Evolutionary conservation across 2,888 invertebrate species (phyloP), one percentile per base, ranked within the genome.

Genomic region (Drosophila nr. fundita): DNA sequence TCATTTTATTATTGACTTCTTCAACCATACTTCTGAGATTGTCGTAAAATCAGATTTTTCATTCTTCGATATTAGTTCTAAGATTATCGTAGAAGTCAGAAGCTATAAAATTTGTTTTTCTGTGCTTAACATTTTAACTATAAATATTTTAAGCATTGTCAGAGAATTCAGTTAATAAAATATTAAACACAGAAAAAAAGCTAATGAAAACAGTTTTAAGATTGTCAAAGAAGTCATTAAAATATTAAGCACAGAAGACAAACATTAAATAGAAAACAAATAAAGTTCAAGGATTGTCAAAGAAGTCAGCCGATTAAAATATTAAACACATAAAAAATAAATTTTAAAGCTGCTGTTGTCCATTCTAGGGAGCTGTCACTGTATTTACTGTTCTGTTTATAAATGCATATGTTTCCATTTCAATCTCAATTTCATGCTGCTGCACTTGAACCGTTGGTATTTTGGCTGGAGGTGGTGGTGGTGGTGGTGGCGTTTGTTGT

Each of bases 361-460:
- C 38, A 1, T 18, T 55, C 5, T 55, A 29, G n/a, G 55, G 15
- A 38, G 55, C 27, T 7, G 13, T 55, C 8, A n/a, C 55, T 55
- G 55, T 55, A 38, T n/a, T 5, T 34, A 34, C 11, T 8, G 7
- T 7, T 38, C 36, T 55, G 27, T n/a, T 13, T 36, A 4, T 18
- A 34, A 8, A 55, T 40, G 13, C n/a, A 55, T 29, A 21, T 57
- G 4, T 36, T 34, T 13, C 18, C 7, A 11, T 18, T 27, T n/a
- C 15, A 57, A 18, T 42, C 21, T 40, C n/a, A 42, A 21, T 57
- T 42, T 40, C n/a, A 55, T 42, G 53, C 55, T 53, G 66, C 61
- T 87, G 88, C 90, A 89, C 90, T 90, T 90, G 90, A 90, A 85
- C 90, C 68, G 68, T 53, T 87, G 87, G 73, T 87, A 87, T 87